Percentiles rank a stretch among this genome's conserved stretches.
phyloP scores from a whole-genome alignment of 2,888 invertebrate genomes.

The Heliconius cydno region DNA sequence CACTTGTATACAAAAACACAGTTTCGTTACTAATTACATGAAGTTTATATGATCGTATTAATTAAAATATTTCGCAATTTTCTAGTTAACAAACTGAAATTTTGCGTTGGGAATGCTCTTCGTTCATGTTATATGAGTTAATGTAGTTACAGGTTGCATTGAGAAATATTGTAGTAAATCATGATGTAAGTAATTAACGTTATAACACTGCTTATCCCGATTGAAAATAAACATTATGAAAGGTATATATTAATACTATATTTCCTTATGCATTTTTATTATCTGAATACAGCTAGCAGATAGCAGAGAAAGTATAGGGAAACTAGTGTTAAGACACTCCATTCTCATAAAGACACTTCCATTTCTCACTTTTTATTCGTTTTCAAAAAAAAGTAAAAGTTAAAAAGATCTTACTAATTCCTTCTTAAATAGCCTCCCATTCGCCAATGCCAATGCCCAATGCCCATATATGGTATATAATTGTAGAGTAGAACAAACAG shows the following conservation, averaged over 20 bases:
- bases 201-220: too few species aligned
- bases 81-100: conserved; percentile 17
- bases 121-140: background rate
- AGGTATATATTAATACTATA: too few species aligned
- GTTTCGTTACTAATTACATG: conserved; percentile 28
- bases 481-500: conserved; percentile 11
- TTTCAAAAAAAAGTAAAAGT: background rate
- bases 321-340: background rate
- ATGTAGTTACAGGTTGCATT: background rate
- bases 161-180: too few species aligned
- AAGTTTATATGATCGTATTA: conserved; percentile 25
- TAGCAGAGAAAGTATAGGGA: too few species aligned
- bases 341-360: background rate
- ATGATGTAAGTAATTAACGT: too few species aligned
- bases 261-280: background rate
- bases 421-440: background rate
- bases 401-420: too few species aligned
- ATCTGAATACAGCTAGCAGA: too few species aligned
- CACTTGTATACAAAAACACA: conserved; percentile 12
- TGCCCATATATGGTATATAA: conserved; percentile 4
- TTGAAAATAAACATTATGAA: too few species aligned
- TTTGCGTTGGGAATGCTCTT: background rate
- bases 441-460: background rate
- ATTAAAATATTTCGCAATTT: conserved; percentile 24
- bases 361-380: background rate